Percentiles rank a stretch among this genome's conserved stretches.
phyloP scores from a whole-genome alignment of 2,888 invertebrate genomes.

The Pogonocherus hispidulus region DNA sequence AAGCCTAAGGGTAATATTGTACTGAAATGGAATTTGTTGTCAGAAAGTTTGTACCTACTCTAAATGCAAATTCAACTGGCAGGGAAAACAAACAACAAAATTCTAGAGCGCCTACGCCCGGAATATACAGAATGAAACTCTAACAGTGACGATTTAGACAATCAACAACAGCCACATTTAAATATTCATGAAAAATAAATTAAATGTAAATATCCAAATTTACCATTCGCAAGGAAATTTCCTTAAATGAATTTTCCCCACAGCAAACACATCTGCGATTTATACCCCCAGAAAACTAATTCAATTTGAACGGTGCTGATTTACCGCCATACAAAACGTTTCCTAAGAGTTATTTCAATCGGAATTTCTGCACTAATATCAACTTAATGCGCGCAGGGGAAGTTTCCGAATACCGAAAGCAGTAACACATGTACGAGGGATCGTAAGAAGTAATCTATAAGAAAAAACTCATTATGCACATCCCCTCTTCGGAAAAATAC shows the following conservation, averaged over 20 bases:
- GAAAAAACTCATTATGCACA: slow-evolving; percentile 53
- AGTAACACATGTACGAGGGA: slow-evolving; percentile 34
- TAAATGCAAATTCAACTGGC: slow-evolving; percentile 66
- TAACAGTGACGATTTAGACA: slow-evolving; percentile 45
- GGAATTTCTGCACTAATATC: slow-evolving; percentile 60
- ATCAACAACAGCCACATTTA: slow-evolving; percentile 52
- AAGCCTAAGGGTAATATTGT: slow-evolving; percentile 56
- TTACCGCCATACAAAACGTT: slow-evolving; percentile 58
- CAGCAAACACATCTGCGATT: slow-evolving; percentile 59
- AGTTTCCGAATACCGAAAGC: slow-evolving; percentile 14
- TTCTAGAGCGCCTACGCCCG: slow-evolving; percentile 43
- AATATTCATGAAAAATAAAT: slow-evolving; percentile 60
- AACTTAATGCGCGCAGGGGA: slow-evolving; percentile 50
- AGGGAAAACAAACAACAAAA: slow-evolving; percentile 61
- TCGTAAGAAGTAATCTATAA: slow-evolving; percentile 47
- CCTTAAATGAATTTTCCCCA: slow-evolving; percentile 52
- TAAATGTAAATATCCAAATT: slow-evolving; percentile 54
- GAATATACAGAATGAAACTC: slow-evolving; percentile 29
- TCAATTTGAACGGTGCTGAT: slow-evolving; percentile 57
- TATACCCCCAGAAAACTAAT: slow-evolving; percentile 60
- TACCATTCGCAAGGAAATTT: slow-evolving; percentile 47
- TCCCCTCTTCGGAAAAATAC: slow-evolving; percentile 41
- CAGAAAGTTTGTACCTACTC: slow-evolving; percentile 66
- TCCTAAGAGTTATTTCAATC: slow-evolving; percentile 62
- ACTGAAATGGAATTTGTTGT: slow-evolving; percentile 60